A percentile compares a stretch with the other conserved stretches of the same genome.
phyloP scores from a whole-genome alignment of 2,113 vertebrate species.

The Vidua chalybeata region DNA sequence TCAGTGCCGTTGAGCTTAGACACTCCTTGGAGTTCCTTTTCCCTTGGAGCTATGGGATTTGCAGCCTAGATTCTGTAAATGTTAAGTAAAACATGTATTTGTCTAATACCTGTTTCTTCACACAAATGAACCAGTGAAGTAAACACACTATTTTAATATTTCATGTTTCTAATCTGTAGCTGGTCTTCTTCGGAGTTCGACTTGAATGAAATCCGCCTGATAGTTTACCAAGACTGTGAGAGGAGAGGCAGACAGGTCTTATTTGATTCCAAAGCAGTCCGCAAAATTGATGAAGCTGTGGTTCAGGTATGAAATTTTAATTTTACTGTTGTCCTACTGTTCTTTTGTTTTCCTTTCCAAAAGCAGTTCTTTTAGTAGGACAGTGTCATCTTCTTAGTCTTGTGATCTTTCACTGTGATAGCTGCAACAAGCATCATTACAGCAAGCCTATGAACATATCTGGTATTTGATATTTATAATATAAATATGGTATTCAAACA shows the following conservation, averaged over 20 bases:
- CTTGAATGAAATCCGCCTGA: slow-evolving; percentile 84
- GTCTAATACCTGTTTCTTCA: background rate
- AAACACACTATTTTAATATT: background rate
- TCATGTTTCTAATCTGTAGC: slow-evolving; percentile 64
- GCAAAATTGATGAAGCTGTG: slow-evolving; percentile 71
- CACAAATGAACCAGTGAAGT: background rate
- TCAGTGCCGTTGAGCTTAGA: background rate
- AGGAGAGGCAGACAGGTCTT: slow-evolving; percentile 86
- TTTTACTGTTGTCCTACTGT: background rate
- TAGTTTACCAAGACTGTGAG: slow-evolving; percentile 90
- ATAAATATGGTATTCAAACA: background rate
- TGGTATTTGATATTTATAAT: background rate
- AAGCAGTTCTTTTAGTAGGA: background rate
- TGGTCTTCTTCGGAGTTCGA: slow-evolving; percentile 85
- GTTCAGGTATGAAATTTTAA: slow-evolving; percentile 73
- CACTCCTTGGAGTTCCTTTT: background rate
- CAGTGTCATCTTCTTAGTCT: background rate
- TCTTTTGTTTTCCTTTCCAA: background rate
- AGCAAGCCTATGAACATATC: background rate
- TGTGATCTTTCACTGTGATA: background rate
- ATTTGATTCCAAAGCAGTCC: slow-evolving; percentile 88
- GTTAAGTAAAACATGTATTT: background rate
- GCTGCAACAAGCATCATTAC: background rate
- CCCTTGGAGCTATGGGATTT: background rate
- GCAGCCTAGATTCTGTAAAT: background rate